Percentiles rank a stretch among this genome's conserved stretches.
These are phyloP conservation scores for Campoplex capitator DNA, from an alignment of 2,888 invertebrate genomes.

Conservation along the genomic window DNA sequence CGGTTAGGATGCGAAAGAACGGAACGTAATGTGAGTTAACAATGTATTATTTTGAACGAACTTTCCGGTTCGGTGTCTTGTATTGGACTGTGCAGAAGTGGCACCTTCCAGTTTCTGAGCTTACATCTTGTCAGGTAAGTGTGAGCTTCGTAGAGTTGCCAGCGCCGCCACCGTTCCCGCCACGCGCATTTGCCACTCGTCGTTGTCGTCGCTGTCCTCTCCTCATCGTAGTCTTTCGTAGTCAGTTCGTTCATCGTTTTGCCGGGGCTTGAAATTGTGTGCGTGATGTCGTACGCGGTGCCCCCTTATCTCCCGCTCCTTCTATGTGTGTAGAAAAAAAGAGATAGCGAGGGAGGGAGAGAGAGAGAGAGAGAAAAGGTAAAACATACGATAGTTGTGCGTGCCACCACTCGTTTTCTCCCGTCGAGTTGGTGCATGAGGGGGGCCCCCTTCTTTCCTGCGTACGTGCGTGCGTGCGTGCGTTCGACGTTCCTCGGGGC, in stretches of 20 bases:
- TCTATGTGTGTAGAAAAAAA: conserved; percentile 24
- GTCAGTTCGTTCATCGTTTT: conserved; percentile 84
- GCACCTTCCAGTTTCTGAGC: conserved; percentile 84
- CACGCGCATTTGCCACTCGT: conserved; percentile 56
- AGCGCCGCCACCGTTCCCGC: conserved; percentile 66
- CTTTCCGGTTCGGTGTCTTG: conserved; percentile 84
- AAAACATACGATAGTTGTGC: conserved; percentile 48
- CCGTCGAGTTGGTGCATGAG: conserved; percentile 46
- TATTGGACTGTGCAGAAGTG: conserved; percentile 84
- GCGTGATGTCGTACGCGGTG: conserved; percentile 84
- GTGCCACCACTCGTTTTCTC: conserved; percentile 48
- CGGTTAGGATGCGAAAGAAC: background rate
- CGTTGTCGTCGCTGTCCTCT: conserved; percentile 52
- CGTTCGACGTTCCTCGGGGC: conserved; percentile 25
- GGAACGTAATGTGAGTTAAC: background rate
- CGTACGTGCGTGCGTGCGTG: conserved; percentile 54
- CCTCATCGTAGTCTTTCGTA: conserved; percentile 57
- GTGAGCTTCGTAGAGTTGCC: conserved; percentile 80
- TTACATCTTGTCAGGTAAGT: conserved; percentile 84
- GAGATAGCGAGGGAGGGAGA: conserved; percentile 44
- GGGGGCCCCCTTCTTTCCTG: conserved; percentile 25
- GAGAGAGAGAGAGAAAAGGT: conserved; percentile 20
- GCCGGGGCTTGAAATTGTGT: conserved; percentile 78
- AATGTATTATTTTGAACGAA: conserved; percentile 75
- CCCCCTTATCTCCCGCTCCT: conserved; percentile 21